Evolutionary conservation across 2,888 invertebrate species (phyloP).

Genomic region (Zonitis immaculata): DNA sequence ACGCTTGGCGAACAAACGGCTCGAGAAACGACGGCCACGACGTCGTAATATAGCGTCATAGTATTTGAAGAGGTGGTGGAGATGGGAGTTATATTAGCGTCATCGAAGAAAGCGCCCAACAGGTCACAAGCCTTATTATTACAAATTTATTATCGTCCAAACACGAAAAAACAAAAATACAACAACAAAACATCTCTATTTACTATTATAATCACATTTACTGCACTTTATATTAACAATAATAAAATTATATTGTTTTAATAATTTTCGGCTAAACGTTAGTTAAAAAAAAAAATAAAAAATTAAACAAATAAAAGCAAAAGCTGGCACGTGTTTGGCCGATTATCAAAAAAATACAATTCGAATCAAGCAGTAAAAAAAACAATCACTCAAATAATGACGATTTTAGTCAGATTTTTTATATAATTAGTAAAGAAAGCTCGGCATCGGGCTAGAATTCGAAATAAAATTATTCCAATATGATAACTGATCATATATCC

Average conservation of each 20-base stretch:
- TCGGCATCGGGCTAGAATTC: no score
- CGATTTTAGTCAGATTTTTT: background rate
- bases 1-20: constrained; percentile 21
- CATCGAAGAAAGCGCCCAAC: constrained; percentile 14
- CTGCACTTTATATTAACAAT: no score
- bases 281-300: no score
- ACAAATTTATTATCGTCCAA: no score
- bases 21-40: constrained; percentile 11
- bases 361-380: background rate
- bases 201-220: background rate
- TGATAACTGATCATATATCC: no score
- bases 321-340: constrained; percentile 2
- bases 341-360: constrained; percentile 1
- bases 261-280: no score
- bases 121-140: constrained; percentile 1
- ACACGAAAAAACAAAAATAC: background rate
- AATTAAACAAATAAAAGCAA: background rate
- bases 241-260: no score
- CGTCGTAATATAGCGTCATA: constrained; percentile 23
- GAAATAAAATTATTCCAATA: no score
- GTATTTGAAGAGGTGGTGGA: constrained; percentile 22
- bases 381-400: background rate
- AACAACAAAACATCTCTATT: background rate
- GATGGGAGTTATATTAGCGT: background rate
- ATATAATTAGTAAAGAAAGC: background rate